phyloP scores from a whole-genome alignment of 2,888 invertebrate species.

The Drosophila cracens region DNA sequence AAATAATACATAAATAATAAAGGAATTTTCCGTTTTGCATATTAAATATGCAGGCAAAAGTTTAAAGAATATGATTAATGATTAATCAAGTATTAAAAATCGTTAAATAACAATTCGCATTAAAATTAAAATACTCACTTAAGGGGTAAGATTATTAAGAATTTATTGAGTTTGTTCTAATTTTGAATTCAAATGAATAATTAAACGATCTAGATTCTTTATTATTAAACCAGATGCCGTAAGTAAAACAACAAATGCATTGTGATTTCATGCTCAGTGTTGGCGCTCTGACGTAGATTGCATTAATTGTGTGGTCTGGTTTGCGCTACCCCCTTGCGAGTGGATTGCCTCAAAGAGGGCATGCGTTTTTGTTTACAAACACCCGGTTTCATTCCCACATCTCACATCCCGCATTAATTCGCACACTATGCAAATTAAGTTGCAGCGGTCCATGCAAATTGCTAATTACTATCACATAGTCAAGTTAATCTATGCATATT shows the following conservation, averaged over 20 bases:
- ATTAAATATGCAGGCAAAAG: background rate
- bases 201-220: background rate
- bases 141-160: background rate
- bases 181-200: background rate
- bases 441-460: slow-evolving; percentile 56
- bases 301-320: slow-evolving; percentile 33
- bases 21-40: background rate
- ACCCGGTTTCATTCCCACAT: slow-evolving; percentile 1
- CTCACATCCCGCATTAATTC: slow-evolving; percentile 13
- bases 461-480: slow-evolving; percentile 59
- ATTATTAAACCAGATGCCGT: background rate
- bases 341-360: slow-evolving; percentile 23
- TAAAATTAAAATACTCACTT: background rate
- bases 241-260: background rate
- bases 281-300: slow-evolving; percentile 37
- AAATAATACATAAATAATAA: background rate
- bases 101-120: background rate
- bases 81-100: background rate
- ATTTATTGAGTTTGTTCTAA: background rate
- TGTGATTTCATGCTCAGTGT: background rate
- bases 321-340: slow-evolving; percentile 24
- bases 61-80: background rate
- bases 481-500: slow-evolving; percentile 53
- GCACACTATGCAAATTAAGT: slow-evolving; percentile 57
- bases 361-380: slow-evolving; percentile 3